Evolutionary conservation across 1,140 invertebrate species (phyloP), one percentile per base, ranked within the genome.

Genomic region (Gryllus bimaculatus): DNA sequence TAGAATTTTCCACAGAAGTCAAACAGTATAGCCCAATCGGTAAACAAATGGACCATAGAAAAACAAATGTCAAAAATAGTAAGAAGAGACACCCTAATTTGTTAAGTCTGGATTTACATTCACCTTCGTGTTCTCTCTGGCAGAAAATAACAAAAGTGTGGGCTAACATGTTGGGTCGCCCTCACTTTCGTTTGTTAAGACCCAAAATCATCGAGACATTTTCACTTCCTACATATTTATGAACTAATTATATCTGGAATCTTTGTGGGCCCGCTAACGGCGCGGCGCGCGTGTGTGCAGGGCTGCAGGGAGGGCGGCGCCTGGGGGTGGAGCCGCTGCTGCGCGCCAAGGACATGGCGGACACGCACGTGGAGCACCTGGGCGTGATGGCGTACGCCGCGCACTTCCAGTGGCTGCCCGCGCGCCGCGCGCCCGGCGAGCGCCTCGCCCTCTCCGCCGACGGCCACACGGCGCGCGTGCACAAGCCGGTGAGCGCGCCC

Each of bases 321-420:
- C 83, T 90, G 85, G 95, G 96, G 20, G 93, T 98, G 8, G 93
- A 96, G 83, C 95, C 96, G 47, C 91, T 98, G 74, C 84, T 99
- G 49, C 92, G 94, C 82, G 93, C 97, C 8, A 95, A 95, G 85
- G 96, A 99, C 84, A 95, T 99, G 92, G 93, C 94, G 75, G 95
- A 97, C 85, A 93, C 92, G 77, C 93, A 98, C 84, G 95, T 97
- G 4, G 96, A 98, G 84, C 96, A 98, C 89, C 89, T 98, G 81
- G 96, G 95, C 8, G 94, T 98, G 80, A 98, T 98, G 97, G 94
- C 96, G 7, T 98, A 98, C 86, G 94, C 93, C 7, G 94, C 95
- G 0, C 90, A 94, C 84, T 96, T 95, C 86, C 93, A 95, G 82
- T 95, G 95, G 91, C 90, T 96, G 20, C 92, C 93, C 75, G 93